Conservation (phyloP, 2,113 vertebrate genomes). For the Pseudois nayaur region DNA sequence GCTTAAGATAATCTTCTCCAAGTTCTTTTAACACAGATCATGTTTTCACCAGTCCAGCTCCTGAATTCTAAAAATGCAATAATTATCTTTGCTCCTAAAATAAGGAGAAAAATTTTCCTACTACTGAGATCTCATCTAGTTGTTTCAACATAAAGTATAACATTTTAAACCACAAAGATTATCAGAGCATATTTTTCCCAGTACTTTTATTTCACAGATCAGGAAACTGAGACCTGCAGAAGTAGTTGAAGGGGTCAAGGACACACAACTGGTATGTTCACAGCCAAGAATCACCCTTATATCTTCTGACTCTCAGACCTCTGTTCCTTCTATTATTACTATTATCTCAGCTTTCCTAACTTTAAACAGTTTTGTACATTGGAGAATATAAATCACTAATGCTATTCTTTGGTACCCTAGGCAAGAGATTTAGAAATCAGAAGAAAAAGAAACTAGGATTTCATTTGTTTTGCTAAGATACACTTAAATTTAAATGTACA, state of each 20-base stretch:
- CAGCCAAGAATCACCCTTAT: neutral
- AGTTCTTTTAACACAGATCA: neutral
- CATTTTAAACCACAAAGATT: neutral
- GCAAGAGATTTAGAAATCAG: neutral
- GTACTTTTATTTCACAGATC: neutral
- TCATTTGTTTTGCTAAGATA: neutral
- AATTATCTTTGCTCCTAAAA: neutral
- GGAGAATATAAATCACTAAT: neutral
- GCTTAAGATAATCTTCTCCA: constrained; percentile 16
- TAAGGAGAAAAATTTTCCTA: neutral
- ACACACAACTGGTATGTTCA: neutral
- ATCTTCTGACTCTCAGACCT: neutral
- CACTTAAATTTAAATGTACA: neutral
- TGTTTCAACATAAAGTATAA: neutral
- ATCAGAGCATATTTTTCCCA: neutral
- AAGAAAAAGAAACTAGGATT: neutral
- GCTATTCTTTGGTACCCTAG: neutral
- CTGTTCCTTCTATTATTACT: neutral
- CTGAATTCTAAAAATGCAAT: neutral
- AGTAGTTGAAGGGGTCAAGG: neutral
- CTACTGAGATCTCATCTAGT: neutral
- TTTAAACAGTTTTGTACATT: neutral
- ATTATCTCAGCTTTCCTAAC: neutral
- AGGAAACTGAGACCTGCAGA: neutral
- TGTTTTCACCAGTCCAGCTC: neutral